A percentile compares a stretch with the other conserved stretches of the same genome.
Conservation (phyloP, 2,888 invertebrate species). For the Mystacides longicornis region DNA sequence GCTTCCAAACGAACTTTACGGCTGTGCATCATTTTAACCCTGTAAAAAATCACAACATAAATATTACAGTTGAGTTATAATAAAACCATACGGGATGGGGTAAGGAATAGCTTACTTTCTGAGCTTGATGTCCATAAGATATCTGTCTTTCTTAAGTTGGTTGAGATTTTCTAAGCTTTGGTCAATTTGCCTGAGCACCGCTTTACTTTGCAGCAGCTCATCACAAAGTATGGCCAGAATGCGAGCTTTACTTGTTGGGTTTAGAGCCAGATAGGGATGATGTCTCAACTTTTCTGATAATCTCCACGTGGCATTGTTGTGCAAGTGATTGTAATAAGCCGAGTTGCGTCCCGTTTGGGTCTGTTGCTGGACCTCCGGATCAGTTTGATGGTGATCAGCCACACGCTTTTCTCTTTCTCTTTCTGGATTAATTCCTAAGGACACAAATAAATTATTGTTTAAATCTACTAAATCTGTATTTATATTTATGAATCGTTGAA, state of each 20-base stretch:
- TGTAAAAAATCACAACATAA: constrained; percentile 32
- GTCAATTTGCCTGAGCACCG: constrained; percentile 85
- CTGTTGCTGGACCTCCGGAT: constrained; percentile 57
- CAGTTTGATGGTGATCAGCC: constrained; percentile 76
- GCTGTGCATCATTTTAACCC: constrained; percentile 63
- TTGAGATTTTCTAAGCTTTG: constrained; percentile 78
- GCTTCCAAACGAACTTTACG: constrained; percentile 70
- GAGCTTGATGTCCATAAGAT: constrained; percentile 87
- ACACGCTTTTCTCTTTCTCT: constrained; percentile 72
- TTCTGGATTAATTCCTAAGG: constrained; percentile 66
- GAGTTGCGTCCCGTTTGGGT: constrained; percentile 67
- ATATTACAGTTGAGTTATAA: too few species aligned
- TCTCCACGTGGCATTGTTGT: constrained; percentile 61
- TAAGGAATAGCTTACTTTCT: constrained; percentile 60
- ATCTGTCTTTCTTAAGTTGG: constrained; percentile 83
- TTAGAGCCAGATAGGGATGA: constrained; percentile 79
- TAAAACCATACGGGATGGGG: too few species aligned
- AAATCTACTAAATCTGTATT: too few species aligned
- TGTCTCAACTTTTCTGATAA: constrained; percentile 62
- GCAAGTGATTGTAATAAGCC: constrained; percentile 69
- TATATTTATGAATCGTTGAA: too few species aligned
- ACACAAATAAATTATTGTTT: too few species aligned
- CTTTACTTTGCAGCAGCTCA: constrained; percentile 88
- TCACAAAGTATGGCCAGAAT: constrained; percentile 90
- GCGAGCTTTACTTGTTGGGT: constrained; percentile 78